Evolutionary conservation across 1,140 invertebrate species (phyloP).

Genomic region (Psilanteris sp.): DNA sequence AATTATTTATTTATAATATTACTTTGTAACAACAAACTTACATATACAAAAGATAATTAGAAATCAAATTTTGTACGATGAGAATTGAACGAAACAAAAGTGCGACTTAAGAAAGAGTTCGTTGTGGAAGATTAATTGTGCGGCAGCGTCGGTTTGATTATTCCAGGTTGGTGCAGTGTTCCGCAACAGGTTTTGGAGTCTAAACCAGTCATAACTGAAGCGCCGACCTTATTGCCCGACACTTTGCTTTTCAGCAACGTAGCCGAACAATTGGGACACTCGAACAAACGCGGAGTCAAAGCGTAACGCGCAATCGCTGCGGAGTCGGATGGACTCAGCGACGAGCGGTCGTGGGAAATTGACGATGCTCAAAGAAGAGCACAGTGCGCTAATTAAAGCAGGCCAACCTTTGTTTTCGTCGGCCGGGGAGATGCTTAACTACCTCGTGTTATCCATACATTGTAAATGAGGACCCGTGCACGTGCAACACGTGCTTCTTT

Average conservation of each 20-base stretch:
- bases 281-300: conserved; percentile 19
- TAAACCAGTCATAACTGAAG: neutral
- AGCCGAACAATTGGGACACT: conserved; percentile 43
- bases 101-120: too few species aligned
- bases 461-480: conserved; percentile 30
- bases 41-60: too few species aligned
- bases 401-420: conserved; percentile 70
- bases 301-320: conserved; percentile 17
- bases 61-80: too few species aligned
- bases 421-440: conserved; percentile 28
- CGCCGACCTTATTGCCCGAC: conserved; percentile 8
- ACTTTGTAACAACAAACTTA: too few species aligned
- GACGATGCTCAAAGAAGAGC: conserved; percentile 41
- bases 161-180: neutral
- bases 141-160: too few species aligned
- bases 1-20: too few species aligned
- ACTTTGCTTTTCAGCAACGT: conserved; percentile 28
- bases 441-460: conserved; percentile 20
- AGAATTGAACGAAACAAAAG: too few species aligned
- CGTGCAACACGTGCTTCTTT: conserved; percentile 21
- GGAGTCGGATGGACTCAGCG: neutral
- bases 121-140: too few species aligned
- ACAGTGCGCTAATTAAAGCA: conserved; percentile 68
- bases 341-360: conserved; percentile 69
- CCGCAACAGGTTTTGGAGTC: neutral